Base-by-base conservation (phyloP, 1,140 invertebrate species). In the Trachymyrmex cornetzi region DNA sequence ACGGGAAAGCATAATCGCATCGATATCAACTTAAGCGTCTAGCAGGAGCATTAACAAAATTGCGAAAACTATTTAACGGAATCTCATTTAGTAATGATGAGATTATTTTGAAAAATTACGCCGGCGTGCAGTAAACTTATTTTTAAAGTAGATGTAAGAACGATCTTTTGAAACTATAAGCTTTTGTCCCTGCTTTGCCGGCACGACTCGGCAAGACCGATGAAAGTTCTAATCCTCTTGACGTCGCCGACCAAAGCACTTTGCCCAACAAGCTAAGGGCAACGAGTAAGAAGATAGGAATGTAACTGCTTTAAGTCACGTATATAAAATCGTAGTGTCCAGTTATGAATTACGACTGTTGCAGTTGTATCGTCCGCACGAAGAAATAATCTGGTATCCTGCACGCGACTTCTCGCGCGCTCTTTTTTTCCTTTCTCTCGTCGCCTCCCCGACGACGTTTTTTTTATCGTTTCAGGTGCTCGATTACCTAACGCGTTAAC, bases 191-290 rank as follows among this genome's bases (percentile, higher is more conserved):
- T 24, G 38, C 72, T 77, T 72, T 64, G 12, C 19, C 77, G 57
- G 55, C 53, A 82, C 55, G 55, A 63, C 88, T 66, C 71, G 71
- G 11, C 77, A 85, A 87, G 89, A 90, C 89, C 88, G 89, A 90
- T 90, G 89, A 90, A 90, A 90, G 84, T 87, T 90, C 89, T 88
- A 88, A 91, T 88, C 87, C 89, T 87, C 82, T 90, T 87, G 88
- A 91, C 89, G 90, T 86, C 63, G 34, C 61, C 74, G 67, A 84
- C 77, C 80, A 79, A 82, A 89, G 77, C 89, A 74, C 85, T 90
- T 90, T 84, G 77, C 77, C 48, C 88, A 79, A 74, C 84, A 55
- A 89, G 64, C 77, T 77, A 48, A 64, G 66, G 64, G 64, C 71
- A 87, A 27, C 72, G 85, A 66, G 61, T 87, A 87, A 80, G 61